Evolutionary conservation across 92 coral and sea anemone species (phyloP), one percentile per base, ranked within the genome.

Genomic region (Pocillopora grandis): DNA sequence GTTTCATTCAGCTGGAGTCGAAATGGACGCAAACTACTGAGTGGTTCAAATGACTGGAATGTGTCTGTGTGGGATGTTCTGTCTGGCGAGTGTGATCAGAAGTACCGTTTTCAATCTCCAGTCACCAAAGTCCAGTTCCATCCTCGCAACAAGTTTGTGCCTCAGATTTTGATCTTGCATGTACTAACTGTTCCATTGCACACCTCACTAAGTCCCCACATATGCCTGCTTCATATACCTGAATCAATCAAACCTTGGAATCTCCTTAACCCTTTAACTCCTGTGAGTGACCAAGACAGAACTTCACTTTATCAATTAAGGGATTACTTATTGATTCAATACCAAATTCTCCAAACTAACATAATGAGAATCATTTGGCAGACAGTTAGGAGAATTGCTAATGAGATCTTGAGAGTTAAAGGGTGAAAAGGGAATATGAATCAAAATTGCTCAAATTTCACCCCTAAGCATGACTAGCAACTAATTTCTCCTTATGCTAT

Each of bases 31-130:
- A 96, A 96, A 78, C 82, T 96, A 19, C 82, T 96, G 64, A 96
- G 99, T 81, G 99, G 98, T 17, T 96, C 99, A 58, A 91, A 88
- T 69, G 99, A 94, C 83, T 96, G 99, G 98, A 94, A 94, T 76
- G 99, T 96, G 33, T 92, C 99, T 15, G 98, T 96, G n/a, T 96
- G 99, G 99, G 99, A 96, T 81, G 89, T 94, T 18, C 85, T 94
- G 37, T 90, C 92, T 68, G 99, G 99, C 21, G 98, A 96, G 72
- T 96, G 99, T 79, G 98, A 94, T 72, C 95, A 94, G 84, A 96
- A 92, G 81, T 96, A 96, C 80, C 91, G 99, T 76, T 96, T 96
- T 83, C 99, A 95, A 81, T 96, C 99, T 27, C 98, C 94, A 33
- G 91, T 96, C 37, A 84, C 92, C 48, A 96, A 96, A 96, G 99